Conservation (phyloP, 2,888 invertebrate species). For the Tholera decimalis region DNA sequence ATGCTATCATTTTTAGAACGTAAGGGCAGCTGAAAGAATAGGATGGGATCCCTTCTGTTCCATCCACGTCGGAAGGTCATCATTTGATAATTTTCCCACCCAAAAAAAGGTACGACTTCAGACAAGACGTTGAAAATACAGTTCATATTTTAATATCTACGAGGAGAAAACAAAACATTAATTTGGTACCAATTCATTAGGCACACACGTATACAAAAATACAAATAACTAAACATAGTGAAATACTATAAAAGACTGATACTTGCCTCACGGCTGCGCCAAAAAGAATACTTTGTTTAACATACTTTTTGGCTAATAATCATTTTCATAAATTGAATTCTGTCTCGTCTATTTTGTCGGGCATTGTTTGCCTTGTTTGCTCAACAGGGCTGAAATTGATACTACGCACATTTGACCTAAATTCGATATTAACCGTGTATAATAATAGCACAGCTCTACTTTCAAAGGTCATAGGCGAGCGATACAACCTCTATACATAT, state of each 20-base stretch:
- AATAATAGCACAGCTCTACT: conserved; percentile 48
- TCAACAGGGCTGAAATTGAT: conserved; percentile 25
- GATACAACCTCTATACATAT: conserved; percentile 8
- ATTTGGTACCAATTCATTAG: too few relatives aligned
- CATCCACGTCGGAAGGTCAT: too few relatives aligned
- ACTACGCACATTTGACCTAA: conserved; percentile 48
- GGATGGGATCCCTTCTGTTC: too few relatives aligned
- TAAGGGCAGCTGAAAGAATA: too few relatives aligned
- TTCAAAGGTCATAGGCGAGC: conserved; percentile 44
- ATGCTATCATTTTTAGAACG: neutral
- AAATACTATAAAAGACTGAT: too few relatives aligned
- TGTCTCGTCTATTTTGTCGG: neutral
- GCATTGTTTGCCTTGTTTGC: conserved; percentile 5
- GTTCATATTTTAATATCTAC: neutral
- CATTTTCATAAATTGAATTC: neutral
- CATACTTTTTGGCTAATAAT: neutral
- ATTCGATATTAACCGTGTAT: conserved; percentile 29
- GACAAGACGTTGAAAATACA: neutral
- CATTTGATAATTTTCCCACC: too few relatives aligned
- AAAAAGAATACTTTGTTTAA: neutral
- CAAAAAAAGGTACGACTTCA: too few relatives aligned
- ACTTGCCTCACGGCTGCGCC: too few relatives aligned
- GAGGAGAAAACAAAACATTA: too few relatives aligned
- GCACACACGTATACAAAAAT: too few relatives aligned
- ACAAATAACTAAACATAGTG: too few relatives aligned